phyloP scores from a whole-genome alignment of 2,797 vertebrate genomes.

The Onychomys leucogaster region DNA sequence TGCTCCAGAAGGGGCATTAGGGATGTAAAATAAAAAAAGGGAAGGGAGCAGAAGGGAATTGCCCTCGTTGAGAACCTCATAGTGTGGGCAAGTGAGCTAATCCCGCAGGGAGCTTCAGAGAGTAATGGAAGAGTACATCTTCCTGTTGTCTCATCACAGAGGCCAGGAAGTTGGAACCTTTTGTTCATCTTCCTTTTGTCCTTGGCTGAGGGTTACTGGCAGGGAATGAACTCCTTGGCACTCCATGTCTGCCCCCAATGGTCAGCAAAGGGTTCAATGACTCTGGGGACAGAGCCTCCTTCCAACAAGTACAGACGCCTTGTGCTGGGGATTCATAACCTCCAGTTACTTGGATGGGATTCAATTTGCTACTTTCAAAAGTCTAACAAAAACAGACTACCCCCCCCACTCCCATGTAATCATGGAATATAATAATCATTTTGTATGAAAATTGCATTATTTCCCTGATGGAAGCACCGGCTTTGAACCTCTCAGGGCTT shows the following conservation, averaged over 20 bases:
- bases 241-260: background rate
- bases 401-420: constrained; percentile 52
- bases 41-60: background rate
- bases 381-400: constrained; percentile 72
- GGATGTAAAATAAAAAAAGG: background rate
- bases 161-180: background rate
- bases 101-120: background rate
- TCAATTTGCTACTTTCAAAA: constrained; percentile 74
- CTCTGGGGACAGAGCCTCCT: background rate
- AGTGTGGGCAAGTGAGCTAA: rapidly evolving
- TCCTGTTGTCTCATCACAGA: background rate
- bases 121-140: background rate
- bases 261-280: constrained; percentile 12
- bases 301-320: background rate
- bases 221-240: background rate
- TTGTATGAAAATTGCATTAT: constrained; percentile 72
- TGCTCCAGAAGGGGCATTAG: background rate
- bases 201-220: background rate
- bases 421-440: constrained; percentile 73
- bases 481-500: constrained; percentile 66
- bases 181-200: background rate
- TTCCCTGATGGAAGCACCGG: constrained; percentile 63
- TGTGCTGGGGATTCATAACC: constrained; percentile 5
- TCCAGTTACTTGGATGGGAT: constrained; percentile 70
- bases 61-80: background rate